Evolutionary conservation across 2,888 invertebrate genomes (phyloP), one percentile per base, ranked within the genome.

Genomic region (Hylaea fasciaria): DNA sequence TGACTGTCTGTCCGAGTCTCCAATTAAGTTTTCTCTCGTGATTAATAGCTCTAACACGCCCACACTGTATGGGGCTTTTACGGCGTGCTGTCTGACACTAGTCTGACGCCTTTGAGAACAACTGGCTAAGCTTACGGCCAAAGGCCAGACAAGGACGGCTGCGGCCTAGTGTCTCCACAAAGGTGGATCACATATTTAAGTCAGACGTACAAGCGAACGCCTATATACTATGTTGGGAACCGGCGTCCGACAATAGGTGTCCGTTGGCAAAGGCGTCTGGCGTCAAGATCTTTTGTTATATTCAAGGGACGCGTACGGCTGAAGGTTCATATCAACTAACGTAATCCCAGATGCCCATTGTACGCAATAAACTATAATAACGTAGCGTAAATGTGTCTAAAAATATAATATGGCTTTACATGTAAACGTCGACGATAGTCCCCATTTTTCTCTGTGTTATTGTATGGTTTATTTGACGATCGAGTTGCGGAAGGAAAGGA

Each of bases 21-120:
- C 86, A 89, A 89, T 89, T 88, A 88, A 85, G 87, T 84, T 83
- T 81, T 83, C 81, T 73, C 72, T 66, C 35, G 82, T 89, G 89
- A 89, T 87, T 86, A 88, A 89, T 87, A 81, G 68, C 71, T 66
- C 69, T 70, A 76, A 76, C 74, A 76, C 74, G 37, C 48, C 45
- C 41, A 40, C 40, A 7, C 35, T 46, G 52, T 61, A 54, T 37
- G 16, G 14, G 32, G 45, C 40, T 16, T 43, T 56, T 46, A 63
- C 57, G 54, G 45, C 61, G 66, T 64, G 22, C 10, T 45, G 28
- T 49, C 49, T 58, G 57, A 61, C 66, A 58, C 45, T 44, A 52
- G 49, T 16, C 16, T 40, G 35, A 45, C 9, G 54, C 55, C 57
- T 66, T 66, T 57, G 61, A 64, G 7, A 43, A 14, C 13, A 16